Percentiles rank a stretch among this genome's conserved stretches.
Conservation (phyloP, 2,888 invertebrate species). For the Dendrolimus pini region DNA sequence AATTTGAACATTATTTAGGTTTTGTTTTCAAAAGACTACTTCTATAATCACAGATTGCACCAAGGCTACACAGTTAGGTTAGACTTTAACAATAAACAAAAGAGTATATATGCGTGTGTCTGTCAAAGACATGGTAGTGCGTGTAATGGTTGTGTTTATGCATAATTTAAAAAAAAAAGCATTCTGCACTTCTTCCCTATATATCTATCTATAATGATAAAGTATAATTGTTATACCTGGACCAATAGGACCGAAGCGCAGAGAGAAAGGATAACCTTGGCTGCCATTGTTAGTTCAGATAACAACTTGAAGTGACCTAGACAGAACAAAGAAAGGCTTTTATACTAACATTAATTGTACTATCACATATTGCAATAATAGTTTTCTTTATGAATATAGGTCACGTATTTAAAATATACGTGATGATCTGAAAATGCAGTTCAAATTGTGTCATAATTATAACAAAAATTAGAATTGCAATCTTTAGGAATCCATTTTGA, state of each 20-base stretch:
- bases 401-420: not conserved
- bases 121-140: no score
- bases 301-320: constrained; percentile 1
- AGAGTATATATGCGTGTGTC: no score
- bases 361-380: not conserved
- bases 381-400: not conserved
- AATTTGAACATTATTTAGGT: no score
- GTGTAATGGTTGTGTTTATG: no score
- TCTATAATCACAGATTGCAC: no score
- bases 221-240: constrained; percentile 11
- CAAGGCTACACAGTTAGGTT: no score
- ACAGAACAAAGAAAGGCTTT: not conserved
- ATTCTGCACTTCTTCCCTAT: no score
- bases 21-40: no score
- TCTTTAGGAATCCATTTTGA: no score
- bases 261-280: constrained; percentile 15
- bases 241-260: constrained; percentile 21
- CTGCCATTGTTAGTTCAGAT: constrained; percentile 14
- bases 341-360: constrained; percentile 1
- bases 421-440: not conserved
- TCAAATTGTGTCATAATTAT: not conserved
- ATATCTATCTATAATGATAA: no score
- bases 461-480: not conserved
- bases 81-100: no score
- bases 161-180: no score